Conservation (phyloP, 2,888 invertebrate genomes). For the Amblyjoppa fuscipennis region DNA sequence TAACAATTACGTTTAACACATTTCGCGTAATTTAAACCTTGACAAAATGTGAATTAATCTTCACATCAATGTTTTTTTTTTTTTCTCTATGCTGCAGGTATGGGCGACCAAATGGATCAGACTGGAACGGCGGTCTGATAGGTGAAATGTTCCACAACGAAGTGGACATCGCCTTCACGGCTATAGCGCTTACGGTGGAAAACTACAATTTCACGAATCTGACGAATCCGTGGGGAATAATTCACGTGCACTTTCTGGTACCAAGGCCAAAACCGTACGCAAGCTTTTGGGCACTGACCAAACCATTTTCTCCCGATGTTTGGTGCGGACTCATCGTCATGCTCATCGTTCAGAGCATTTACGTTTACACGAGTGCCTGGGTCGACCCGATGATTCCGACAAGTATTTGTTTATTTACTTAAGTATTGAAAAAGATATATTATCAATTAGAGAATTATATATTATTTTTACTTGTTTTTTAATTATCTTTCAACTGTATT, state of each 20-base stretch:
- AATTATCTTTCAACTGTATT: too few relatives aligned
- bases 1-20: background rate
- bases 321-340: slow-evolving; percentile 74
- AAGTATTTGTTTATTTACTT: slow-evolving; percentile 63
- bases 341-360: slow-evolving; percentile 71
- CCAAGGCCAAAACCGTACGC: slow-evolving; percentile 79
- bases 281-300: slow-evolving; percentile 80
- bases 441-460: too few relatives aligned
- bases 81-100: slow-evolving; percentile 70
- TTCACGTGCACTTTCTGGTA: slow-evolving; percentile 78
- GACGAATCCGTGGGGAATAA: slow-evolving; percentile 77
- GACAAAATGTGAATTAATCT: background rate
- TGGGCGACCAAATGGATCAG: slow-evolving; percentile 74
- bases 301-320: slow-evolving; percentile 76
- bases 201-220: slow-evolving; percentile 73
- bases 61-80: too few relatives aligned
- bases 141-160: slow-evolving; percentile 73
- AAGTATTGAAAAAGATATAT: background rate
- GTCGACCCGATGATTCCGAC: slow-evolving; percentile 75
- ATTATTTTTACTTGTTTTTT: too few relatives aligned
- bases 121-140: slow-evolving; percentile 79
- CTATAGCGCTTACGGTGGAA: slow-evolving; percentile 77
- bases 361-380: slow-evolving; percentile 74
- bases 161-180: slow-evolving; percentile 80
- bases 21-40: background rate